Evolutionary conservation across 2,113 vertebrate genomes (phyloP), one percentile per base, ranked within the genome.

Genomic region (Oryzias celebensis): DNA sequence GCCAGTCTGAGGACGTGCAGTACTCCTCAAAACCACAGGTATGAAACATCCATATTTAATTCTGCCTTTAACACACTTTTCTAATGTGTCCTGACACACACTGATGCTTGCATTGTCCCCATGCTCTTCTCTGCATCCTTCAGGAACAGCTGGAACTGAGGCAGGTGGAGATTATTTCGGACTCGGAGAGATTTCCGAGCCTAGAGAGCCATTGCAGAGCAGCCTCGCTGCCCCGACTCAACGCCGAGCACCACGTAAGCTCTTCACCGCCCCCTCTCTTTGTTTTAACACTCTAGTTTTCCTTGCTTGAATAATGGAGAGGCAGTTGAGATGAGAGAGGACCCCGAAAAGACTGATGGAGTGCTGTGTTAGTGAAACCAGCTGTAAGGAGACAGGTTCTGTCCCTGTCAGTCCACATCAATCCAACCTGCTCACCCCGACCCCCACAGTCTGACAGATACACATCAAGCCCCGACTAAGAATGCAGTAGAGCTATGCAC

Each of bases 191-290:
- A 14, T 93, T 93, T 14, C 92, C 92, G 0, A 89, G 88, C 45
- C 87, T 98, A 90, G 96, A 97, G 82, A 94, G 89, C 73, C 95
- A 98, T 60, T 91, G 93, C 5, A 85, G 96, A 70, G 97, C 97
- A 0, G 94, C 96, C 1, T 99, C 97, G 57, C 95, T 99, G 93
- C 97, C 97, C 0, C 91, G 95, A 45, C 92, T 98, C 65, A 97
- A 96, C 0, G 93, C 95, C 0, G 96, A 97, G 85, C 94, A 93
- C 59, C 95, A 96, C 87, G 97, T 99, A 93, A 93, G 87, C 48
- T 50, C 75, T 16, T 7, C 52, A 7, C 7, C 45, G 18, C 52
- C 62, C 22, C 5, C 10, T 23, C 31, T 22, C 69, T 13, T 44
- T 23, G 20, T 42, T 59, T 59, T 46, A 31, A 4, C 22, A 15